A percentile compares a stretch with the other conserved stretches of the same genome.
Evolutionary conservation across 2,888 invertebrate genomes (phyloP).

Genomic region (Frankliniella intonsa): DNA sequence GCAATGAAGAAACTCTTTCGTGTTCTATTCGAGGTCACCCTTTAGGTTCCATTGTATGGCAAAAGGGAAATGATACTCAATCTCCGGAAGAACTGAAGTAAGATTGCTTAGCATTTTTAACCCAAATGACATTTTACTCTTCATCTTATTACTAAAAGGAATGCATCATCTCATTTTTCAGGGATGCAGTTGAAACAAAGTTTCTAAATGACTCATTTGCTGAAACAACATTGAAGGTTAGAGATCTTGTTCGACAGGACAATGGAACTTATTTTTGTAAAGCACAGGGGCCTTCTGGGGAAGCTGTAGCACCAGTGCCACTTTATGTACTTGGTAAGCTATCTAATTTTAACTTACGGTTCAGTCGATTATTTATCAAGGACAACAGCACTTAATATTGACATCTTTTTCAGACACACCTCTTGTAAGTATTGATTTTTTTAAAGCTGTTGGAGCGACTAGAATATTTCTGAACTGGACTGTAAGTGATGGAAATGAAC

Average conservation of each 20-base stretch:
- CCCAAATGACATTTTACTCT: neutral
- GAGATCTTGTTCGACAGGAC: conserved; percentile 59
- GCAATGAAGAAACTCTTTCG: conserved; percentile 50
- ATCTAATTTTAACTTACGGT: conserved; percentile 21
- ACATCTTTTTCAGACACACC: conserved; percentile 48
- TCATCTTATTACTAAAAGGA: conserved; percentile 29
- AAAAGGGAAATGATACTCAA: conserved; percentile 53
- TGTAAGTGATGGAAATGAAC: conserved; percentile 68
- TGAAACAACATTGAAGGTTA: conserved; percentile 55
- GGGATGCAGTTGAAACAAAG: conserved; percentile 33
- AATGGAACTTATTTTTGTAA: conserved; percentile 66
- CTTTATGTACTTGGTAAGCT: conserved; percentile 59
- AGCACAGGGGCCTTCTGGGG: conserved; percentile 46
- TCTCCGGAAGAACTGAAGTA: conserved; percentile 45
- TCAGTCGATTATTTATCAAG: neutral
- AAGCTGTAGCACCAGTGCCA: conserved; percentile 49
- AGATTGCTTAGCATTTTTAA: conserved; percentile 42
- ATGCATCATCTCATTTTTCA: conserved; percentile 14
- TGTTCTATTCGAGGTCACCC: conserved; percentile 60
- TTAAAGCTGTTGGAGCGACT: conserved; percentile 68
- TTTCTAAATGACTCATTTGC: conserved; percentile 55
- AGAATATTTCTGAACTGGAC: conserved; percentile 81
- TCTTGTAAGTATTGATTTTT: conserved; percentile 63
- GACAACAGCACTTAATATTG: conserved; percentile 4
- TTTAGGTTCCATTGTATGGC: conserved; percentile 54